Percentiles rank a stretch among this genome's conserved stretches.
phyloP scores from a whole-genome alignment of 2,888 invertebrate genomes.

The Lepidonotus clava region DNA sequence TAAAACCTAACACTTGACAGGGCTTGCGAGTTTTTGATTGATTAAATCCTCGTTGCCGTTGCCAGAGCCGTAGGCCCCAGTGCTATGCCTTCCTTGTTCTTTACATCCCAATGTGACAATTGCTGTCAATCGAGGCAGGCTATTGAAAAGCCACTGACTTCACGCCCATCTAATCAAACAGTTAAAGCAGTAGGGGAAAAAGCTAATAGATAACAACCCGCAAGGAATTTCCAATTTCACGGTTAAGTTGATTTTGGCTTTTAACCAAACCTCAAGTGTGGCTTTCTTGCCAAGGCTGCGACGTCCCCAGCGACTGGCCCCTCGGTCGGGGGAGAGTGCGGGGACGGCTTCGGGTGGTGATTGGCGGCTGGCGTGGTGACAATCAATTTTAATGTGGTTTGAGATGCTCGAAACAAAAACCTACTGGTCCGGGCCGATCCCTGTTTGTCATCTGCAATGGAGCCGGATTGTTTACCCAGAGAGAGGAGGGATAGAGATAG shows the following conservation, averaged over 20 bases:
- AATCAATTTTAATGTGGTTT: slow-evolving; percentile 21
- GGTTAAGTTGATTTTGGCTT: slow-evolving; percentile 44
- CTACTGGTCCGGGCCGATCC: not conserved
- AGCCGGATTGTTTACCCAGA: not conserved
- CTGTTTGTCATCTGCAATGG: not conserved
- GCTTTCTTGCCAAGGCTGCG: not conserved
- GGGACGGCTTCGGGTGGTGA: not conserved
- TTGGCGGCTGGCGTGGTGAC: not conserved
- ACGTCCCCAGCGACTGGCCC: not conserved
- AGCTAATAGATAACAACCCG: slow-evolving; percentile 45
- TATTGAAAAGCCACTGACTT: not conserved
- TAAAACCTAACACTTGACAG: slow-evolving; percentile 33
- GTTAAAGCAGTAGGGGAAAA: not conserved
- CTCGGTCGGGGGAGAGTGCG: not conserved
- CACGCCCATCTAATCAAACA: slow-evolving; percentile 37
- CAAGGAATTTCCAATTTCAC: slow-evolving; percentile 53
- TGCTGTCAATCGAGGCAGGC: slow-evolving; percentile 8
- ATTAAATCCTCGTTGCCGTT: slow-evolving; percentile 25
- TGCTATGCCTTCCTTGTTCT: not conserved
- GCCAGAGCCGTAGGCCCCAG: not conserved
- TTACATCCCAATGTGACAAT: not conserved
- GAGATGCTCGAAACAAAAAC: slow-evolving; percentile 21
- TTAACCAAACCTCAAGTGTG: slow-evolving; percentile 24
- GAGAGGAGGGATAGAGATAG: not conserved
- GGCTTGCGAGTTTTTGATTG: slow-evolving; percentile 6